Base-by-base conservation (phyloP, 2,888 invertebrate species). In the Cremastobaeus sp. region DNA sequence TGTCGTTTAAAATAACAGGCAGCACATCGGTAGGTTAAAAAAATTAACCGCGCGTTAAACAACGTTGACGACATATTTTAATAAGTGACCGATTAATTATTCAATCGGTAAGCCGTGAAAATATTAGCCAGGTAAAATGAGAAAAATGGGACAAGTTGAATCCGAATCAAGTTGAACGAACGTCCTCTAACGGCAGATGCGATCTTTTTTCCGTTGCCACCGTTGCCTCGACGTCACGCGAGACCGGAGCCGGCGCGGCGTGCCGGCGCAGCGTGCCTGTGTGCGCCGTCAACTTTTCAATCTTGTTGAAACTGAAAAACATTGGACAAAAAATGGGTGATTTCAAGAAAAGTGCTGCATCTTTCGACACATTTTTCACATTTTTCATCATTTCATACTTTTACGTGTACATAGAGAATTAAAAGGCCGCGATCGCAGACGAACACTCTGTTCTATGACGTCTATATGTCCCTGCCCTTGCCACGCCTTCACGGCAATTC, bases 401-500 rank as follows among this genome's bases (percentile, higher is more conserved):
- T n/a, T n/a, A n/a, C n/a, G n/a, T n/a, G n/a, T n/a, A n/a, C n/a
- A n/a, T n/a, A n/a, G n/a, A n/a, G n/a, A n/a, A n/a, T n/a, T n/a
- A n/a, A 25, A 25, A 17, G 39, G 34, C 48, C 18, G 39, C 18
- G 18, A 18, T 18, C 43, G 43, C 3, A 1, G 21, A 21, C 35
- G 35, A 12, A 14, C 14, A 3, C 9, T 15, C 21, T n/a, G 34
- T 50, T 35, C 25, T 55, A 18, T 17, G 25, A 25, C 39, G 41
- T 20, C 39, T 25, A 28, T 41, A 20, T 30, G 50, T 50, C 68
- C 66, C 73, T 73, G 65, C 68, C 66, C 73, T 66, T 66, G 66
- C 54, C 72, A 72, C 72, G 55, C 66, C 66, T 66, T 59, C 37
- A 32, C n/a, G 41, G 11, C 48, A 37, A 59, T 30, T 39, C n/a